Evolutionary conservation across 53 echinoderm and acorn worm genomes (phyloP).

Genomic region (Paracentrotus lividus): DNA sequence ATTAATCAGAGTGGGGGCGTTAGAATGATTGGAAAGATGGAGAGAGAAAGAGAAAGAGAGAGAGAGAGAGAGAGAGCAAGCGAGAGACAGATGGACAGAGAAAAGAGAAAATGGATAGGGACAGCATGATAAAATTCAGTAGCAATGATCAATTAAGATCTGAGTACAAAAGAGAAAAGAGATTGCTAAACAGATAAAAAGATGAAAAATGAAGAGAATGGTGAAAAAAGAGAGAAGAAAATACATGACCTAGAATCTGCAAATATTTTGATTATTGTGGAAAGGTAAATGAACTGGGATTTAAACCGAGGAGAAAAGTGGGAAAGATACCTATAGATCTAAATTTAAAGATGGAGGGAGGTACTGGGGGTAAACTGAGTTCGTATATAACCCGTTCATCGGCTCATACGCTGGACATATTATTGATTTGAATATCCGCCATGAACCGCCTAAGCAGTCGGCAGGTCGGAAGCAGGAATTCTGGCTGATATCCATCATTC

Average conservation of each 20-base stretch:
- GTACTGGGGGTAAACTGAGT: neutral
- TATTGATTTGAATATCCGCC: slow-evolving; percentile 53
- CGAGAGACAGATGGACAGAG: too few relatives aligned
- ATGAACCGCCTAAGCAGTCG: slow-evolving; percentile 21
- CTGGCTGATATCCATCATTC: slow-evolving; percentile 37
- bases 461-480: slow-evolving; percentile 11
- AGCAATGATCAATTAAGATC: too few relatives aligned
- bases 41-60: neutral
- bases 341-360: neutral
- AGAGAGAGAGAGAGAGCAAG: neutral
- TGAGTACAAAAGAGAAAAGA: too few relatives aligned
- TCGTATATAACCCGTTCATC: neutral
- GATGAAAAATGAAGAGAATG: neutral
- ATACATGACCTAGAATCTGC: too few relatives aligned
- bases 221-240: too few relatives aligned
- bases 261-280: too few relatives aligned
- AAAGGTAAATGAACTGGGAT: too few relatives aligned
- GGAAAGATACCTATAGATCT: neutral
- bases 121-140: too few relatives aligned
- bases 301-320: neutral
- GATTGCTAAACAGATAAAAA: too few relatives aligned
- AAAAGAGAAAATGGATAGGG: neutral
- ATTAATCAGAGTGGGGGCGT: neutral
- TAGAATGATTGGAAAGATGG: neutral
- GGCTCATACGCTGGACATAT: neutral